A percentile compares a stretch with the other conserved stretches of the same genome.
Conservation (phyloP, 2,113 vertebrate genomes). For the Chamaea fasciata region DNA sequence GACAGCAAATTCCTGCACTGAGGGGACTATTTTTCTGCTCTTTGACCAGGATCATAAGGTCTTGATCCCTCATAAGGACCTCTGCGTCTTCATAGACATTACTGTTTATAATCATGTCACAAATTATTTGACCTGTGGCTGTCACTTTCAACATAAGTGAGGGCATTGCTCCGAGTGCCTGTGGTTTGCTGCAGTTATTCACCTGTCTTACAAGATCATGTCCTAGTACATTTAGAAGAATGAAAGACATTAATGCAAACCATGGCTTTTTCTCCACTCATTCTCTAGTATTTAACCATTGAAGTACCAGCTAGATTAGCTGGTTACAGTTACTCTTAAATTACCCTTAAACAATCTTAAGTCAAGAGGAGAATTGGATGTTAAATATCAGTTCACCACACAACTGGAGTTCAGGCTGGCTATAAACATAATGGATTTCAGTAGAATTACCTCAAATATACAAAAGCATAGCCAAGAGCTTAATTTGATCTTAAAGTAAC, state of each 20-base stretch:
- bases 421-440: background rate
- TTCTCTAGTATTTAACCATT: background rate
- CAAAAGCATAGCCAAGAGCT: background rate
- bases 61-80: background rate
- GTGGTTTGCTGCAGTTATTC: background rate
- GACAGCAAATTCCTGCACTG: background rate
- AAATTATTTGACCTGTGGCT: background rate
- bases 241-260: background rate
- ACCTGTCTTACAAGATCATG: background rate
- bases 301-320: background rate
- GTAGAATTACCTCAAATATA: background rate
- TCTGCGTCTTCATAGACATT: background rate
- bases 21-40: background rate
- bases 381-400: background rate
- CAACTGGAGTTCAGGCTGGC: background rate
- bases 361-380: background rate
- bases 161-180: background rate
- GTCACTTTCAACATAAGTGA: background rate
- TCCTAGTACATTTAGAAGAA: background rate
- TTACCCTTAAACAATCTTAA: background rate
- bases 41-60: background rate
- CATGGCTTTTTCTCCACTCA: background rate
- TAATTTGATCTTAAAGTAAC: background rate
- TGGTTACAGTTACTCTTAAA: background rate
- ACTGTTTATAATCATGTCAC: background rate